Percentiles rank a stretch among this genome's conserved stretches.
phyloP scores from a whole-genome alignment of 1,140 invertebrate species.

The Drosophila pseudoobscura region DNA sequence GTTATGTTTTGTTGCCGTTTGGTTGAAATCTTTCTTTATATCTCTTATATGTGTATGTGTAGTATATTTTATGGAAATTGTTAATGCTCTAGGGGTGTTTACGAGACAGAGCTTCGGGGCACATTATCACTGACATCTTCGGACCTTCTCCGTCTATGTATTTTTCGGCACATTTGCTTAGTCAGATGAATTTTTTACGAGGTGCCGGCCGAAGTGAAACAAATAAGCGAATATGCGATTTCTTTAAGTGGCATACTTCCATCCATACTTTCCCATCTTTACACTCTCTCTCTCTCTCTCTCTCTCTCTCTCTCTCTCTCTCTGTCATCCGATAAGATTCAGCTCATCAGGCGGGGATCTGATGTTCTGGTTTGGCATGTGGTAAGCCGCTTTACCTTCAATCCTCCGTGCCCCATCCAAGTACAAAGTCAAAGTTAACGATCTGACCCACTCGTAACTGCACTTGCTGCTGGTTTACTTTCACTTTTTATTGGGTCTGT shows the following conservation, averaged over 20 bases:
- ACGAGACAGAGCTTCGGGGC: constrained; percentile 24
- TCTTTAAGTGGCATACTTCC: constrained; percentile 23
- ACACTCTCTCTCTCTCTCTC: not conserved
- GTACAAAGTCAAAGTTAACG: constrained; percentile 49
- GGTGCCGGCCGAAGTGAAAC: constrained; percentile 9
- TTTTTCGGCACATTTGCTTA: constrained; percentile 47
- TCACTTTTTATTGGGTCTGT: constrained; percentile 46
- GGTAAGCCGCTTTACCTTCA: constrained; percentile 52
- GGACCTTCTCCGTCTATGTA: too few species aligned
- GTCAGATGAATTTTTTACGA: constrained; percentile 49
- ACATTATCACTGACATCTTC: constrained; percentile 10
- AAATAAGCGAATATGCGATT: constrained; percentile 37
- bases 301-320: not conserved
- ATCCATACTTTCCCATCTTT: too few species aligned
- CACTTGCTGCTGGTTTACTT: constrained; percentile 39
- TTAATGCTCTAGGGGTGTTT: constrained; percentile 47
- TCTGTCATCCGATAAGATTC: not conserved
- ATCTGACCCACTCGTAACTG: constrained; percentile 56
- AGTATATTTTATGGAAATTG: constrained; percentile 55
- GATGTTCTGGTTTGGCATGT: constrained; percentile 7
- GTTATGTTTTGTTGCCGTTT: constrained; percentile 21
- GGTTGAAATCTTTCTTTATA: constrained; percentile 6
- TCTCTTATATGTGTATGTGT: constrained; percentile 26
- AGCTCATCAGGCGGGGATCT: not conserved
- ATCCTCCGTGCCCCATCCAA: constrained; percentile 19